Conservation (phyloP, 2,888 invertebrate species). For the Mythimna lalbum region DNA sequence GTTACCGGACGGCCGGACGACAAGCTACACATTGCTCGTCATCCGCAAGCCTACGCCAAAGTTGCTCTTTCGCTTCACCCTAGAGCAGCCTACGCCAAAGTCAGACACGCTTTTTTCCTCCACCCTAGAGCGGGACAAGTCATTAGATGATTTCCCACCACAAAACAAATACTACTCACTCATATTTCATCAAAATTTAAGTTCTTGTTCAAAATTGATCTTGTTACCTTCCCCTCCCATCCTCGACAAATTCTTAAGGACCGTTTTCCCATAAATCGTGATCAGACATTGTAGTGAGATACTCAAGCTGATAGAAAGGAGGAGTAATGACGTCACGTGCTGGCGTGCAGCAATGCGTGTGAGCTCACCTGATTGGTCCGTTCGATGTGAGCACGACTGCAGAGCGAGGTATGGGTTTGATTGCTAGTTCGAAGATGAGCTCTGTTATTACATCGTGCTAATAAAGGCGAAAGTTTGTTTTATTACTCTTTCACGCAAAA, state of each 20-base stretch:
- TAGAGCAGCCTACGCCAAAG: too few relatives aligned
- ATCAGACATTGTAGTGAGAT: constrained; percentile 10
- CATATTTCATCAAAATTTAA: background rate
- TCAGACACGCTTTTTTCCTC: too few relatives aligned
- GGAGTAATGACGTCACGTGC: constrained; percentile 44
- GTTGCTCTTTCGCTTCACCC: too few relatives aligned
- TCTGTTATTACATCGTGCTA: background rate
- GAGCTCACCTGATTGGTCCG: constrained; percentile 23
- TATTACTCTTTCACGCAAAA: too few relatives aligned
- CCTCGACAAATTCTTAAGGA: background rate
- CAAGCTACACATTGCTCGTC: too few relatives aligned
- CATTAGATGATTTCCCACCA: too few relatives aligned
- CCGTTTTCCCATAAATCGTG: constrained; percentile 33
- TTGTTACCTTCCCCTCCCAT: background rate
- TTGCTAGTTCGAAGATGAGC: background rate
- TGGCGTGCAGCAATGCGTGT: constrained; percentile 26
- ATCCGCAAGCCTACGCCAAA: too few relatives aligned
- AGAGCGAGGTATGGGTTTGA: background rate
- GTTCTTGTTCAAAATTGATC: background rate
- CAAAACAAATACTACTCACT: background rate
- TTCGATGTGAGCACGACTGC: constrained; percentile 11
- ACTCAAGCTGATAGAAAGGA: constrained; percentile 19
- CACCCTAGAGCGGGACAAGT: too few relatives aligned
- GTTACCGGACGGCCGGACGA: too few relatives aligned
- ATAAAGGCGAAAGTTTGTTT: too few relatives aligned